Base-by-base conservation (phyloP, 1,140 invertebrate species). In the Odontomachus brunneus region DNA sequence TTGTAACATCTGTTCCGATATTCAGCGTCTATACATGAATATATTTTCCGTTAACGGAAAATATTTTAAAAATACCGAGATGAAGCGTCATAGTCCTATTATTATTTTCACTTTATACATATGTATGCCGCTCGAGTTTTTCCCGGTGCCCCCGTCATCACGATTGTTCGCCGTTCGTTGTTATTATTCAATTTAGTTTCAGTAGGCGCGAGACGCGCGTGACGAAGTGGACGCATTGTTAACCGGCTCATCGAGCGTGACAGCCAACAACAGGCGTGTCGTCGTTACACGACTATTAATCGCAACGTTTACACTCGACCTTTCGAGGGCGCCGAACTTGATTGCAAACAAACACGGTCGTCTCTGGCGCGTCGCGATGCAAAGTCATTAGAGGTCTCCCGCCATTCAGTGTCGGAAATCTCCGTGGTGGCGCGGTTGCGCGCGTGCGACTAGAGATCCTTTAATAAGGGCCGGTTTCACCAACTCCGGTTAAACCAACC, bases 271-370 rank as follows among this genome's bases (percentile, higher is more conserved):
- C 5, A 19, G 4, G 19, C 26, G 26, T 14, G 44, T 53, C n/a
- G 15, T 65, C 14, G 44, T 65, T 33, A 65, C 38, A 62, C 49
- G 24, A 74, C 44, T 75, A 65, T 38, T 65, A 76, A 38, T 76
- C 24, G 17, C 60, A 66, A 53, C 11, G 74, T 76, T 76, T 76
- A 66, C 59, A 75, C 14, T 26, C n/a, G 26, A 66, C 29, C 3
- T 66, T 53, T 76, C 60, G 73, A n/a, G 48, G n/a, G 24, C 44
- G 29, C 57, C 73, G 19, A 49, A 38, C 26, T 51, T 76, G 73
- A 66, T 76, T 65, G 73, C 73, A 76, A 76, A 76, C 60, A 76
- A 51, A 66, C 62, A 76, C 9, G 19, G 19, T 38, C 14, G 26
- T 22, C 17, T 53, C n/a, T 66, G 9, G 38, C 38, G 38, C 33